Base-by-base conservation (phyloP, 1,140 invertebrate species). In the Papilio dardanus region DNA sequence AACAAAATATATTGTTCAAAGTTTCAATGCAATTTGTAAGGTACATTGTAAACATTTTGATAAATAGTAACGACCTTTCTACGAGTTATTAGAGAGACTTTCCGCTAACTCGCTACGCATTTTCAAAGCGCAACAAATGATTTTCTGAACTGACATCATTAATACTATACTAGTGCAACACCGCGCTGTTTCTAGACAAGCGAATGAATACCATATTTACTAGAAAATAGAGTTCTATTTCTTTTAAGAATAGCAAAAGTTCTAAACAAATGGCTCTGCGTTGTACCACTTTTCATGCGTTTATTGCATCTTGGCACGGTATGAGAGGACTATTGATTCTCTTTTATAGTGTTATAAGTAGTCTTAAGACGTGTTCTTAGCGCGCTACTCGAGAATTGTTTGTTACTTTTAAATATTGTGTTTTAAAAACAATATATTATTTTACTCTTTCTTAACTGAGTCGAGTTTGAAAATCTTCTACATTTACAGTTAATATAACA, bases 231-330 rank as follows among this genome's bases (percentile, higher is more conserved):
- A 54, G 71, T 75, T 37, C 35, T 14, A 42, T 77, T 77, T 65
- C 24, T 73, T 71, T 82, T 42, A 67, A 75, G 33, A 42, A 30
- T 74, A 80, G 71, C 33, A 81, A 42, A 74, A 30, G 75, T 42
- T 30, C 58, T 81, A 76, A 82, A 88, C 81, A 88, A 89, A 89
- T 86, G 80, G 82, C 82, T 76, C 7, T 75, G 73, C 78, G 76
- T 77, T 81, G 81, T 82, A 84, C 84, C 77, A 87, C 82, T 88
- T 88, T 86, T 86, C 86, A 83, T 87, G 79, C 82, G 82, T 86
- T 89, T 89, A 89, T 87, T 85, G 84, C 85, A 81, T 80, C 82
- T 85, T 85, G 83, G 85, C 86, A 89, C 85, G 87, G 81, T 86
- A 84, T 80, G 78, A 85, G 84, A 83, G 79, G 58, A 81, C 79